Base-by-base conservation (phyloP, 1,140 invertebrate species). In the Protaetia brevitarsis region DNA sequence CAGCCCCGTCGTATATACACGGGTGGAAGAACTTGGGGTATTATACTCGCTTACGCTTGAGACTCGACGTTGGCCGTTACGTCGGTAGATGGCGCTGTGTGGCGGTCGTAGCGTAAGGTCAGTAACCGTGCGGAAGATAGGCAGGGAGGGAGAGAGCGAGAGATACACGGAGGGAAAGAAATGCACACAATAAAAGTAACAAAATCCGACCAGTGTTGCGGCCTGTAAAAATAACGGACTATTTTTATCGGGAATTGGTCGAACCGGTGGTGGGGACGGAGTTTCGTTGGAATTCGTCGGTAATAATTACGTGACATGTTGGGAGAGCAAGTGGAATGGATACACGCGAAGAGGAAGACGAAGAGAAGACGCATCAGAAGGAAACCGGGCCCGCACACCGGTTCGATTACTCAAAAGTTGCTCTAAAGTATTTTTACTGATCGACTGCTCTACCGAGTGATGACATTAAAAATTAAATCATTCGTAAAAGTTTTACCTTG, bases 181-280 rank as follows among this genome's bases (percentile, higher is more conserved):
- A 51, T 23, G 11, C 41, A 23, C 7, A 51, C 65, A 73, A 76
- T 72, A 76, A 76, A 76, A 76, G 74, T 75, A 75, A 74, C 73
- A 74, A 76, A 76, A 76, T 76, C 71, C 75, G 73, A 76, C 61
- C 67, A 67, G 65, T 65, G 41, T 60, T 67, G 69, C 68, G 69
- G 69, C 71, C 67, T 71, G 71, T 72, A 77, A 77, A 77, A 76
- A 77, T 76, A 77, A 77, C 75, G 75, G 75, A 64, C 71, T 67
- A 77, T 77, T 77, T 77, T 77, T 77, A 77, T 76, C 73, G 71
- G 70, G 70, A 77, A 77, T 72, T 73, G 36, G 57, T 51, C 13
- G 26, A 51, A 23, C 8, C 16, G 34, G 51, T 13, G 57, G 57
- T 59, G 26, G 57, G 57, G 57, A 59, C 26, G 19, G 19, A 51